Evolutionary conservation across 2,797 vertebrate genomes (phyloP), one percentile per base, ranked within the genome.

Genomic region (Neosalanx taihuensis): DNA sequence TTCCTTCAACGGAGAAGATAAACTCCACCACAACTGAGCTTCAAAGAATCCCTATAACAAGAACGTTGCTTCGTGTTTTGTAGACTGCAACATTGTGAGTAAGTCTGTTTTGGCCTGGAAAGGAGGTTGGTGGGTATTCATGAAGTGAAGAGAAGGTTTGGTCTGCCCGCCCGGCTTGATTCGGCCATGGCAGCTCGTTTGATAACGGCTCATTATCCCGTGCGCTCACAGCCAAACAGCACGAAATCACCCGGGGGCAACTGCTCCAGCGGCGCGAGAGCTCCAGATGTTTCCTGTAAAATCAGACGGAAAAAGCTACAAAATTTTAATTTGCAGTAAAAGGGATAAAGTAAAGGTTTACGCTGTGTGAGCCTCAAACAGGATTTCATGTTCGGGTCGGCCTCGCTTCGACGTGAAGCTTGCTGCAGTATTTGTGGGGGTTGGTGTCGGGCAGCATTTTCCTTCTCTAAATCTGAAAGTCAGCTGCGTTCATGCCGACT

Each of bases 241-340:
- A 71, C 83, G 85, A 71, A 85, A 89, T 79, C 84, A 83, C 85
- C 90, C 86, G 79, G 81, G 87, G 90, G 90, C 91, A 76, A 87
- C 83, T 67, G 74, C 87, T 90, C 85, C 86, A 89, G 84, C 80
- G 77, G 84, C 73, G 84, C 79, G 77, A 86, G 82, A 79, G 80
- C 83, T 86, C 90, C 93, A 93, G 92, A 92, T 94, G 93, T 92
- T 93, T 93, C 93, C 91, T 84, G 90, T 94, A 93, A 94, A 93
- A 92, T 90, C 88, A 86, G 87, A 92, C 87, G 92, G 92, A 93
- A 93, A 94, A 94, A 92, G 90, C 92, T 91, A 92, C 93, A 92
- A 92, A 92, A 92, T 81, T 91, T 92, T 92, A 92, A 92, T 93
- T 93, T 88, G 90, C 90, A 92, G 90, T 93, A 89, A 92, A 91